Conservation (phyloP, 2,888 invertebrate genomes). For the Rotaria sp. region DNA sequence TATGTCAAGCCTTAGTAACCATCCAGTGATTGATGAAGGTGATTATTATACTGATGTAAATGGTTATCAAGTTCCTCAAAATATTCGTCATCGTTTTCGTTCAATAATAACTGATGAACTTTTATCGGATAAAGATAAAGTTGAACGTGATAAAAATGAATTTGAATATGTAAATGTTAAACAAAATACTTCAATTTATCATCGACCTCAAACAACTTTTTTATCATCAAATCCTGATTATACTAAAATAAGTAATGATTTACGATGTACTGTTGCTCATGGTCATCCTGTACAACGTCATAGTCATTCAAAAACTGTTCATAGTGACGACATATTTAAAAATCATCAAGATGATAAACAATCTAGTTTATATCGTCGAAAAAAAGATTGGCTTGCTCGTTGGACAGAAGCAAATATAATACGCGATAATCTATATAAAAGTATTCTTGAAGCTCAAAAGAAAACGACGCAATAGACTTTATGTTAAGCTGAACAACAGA, state of each 20-base stretch:
- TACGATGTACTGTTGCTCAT: not conserved
- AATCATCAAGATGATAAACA: not conserved
- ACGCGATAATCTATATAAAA: not conserved
- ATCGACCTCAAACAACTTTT: not conserved
- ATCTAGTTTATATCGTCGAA: not conserved
- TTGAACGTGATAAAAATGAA: not conserved
- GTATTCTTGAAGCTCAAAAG: slow-evolving; percentile 1
- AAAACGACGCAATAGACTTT: not conserved
- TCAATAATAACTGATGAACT: not conserved
- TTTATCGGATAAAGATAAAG: not conserved
- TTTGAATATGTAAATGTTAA: not conserved
- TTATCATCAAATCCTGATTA: not conserved
- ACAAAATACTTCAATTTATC: not conserved
- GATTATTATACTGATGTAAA: not conserved
- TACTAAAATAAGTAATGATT: not conserved
- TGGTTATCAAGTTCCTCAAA: not conserved
- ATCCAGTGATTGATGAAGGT: not conserved
- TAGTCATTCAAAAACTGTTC: slow-evolving; percentile 8
- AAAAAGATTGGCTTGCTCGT: slow-evolving; percentile 19
- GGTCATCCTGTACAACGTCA: not conserved
- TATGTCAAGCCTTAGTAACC: not conserved
- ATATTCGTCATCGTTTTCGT: slow-evolving; percentile 27
- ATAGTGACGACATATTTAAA: not conserved
- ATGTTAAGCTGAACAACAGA: not conserved
- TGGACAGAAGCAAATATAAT: slow-evolving; percentile 13